Base-by-base conservation (phyloP, 2,888 invertebrate genomes). In the Pollenia amentaria region DNA sequence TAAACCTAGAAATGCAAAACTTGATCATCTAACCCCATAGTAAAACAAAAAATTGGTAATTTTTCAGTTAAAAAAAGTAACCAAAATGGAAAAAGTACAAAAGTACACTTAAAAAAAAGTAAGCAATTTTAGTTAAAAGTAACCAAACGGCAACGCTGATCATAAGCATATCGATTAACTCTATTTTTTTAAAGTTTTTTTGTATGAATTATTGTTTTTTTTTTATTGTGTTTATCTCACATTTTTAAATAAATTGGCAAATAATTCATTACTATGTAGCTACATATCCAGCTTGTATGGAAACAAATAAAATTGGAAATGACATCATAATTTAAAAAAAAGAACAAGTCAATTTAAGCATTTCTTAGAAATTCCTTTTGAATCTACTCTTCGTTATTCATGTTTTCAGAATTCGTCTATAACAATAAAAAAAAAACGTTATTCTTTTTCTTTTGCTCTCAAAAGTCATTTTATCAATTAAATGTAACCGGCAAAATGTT, bases 401-500 rank as follows among this genome's bases (percentile, higher is more conserved):
- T 53, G 18, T 51, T 64, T 60, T 60, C 16, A 16, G 3, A 18
- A 9, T 57, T 64, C 42, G 6, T 29, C 4, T n/a, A 51, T 42
- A 29, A 10, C 7, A 48, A 48, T 18, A 12, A 38, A 46, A 51
- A 57, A 77, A 77, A 70, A 46, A 73, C 84, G 78, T 78, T 84
- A 78, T 73, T 78, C n/a, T 11, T 60, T 60, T 78, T 29, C 48
- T 77, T 77, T 62, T 82, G 21, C 42, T 44, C 38, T 75, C 14
- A 40, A 51, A 65, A 51, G 9, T 29, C 77, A 60, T 78, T 11
- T 57, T 57, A 65, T 73, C 57, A 70, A 70, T 65, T 67, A 55
- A 62, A 60, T 67, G 18, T 67, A 73, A 60, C 78, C 78, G 78
- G 73, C 78, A 84, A 84, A 72, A 73, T 67, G 12, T 67, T 67